Base-by-base conservation (phyloP, 2,888 invertebrate genomes). In the Hemithea aestivaria region DNA sequence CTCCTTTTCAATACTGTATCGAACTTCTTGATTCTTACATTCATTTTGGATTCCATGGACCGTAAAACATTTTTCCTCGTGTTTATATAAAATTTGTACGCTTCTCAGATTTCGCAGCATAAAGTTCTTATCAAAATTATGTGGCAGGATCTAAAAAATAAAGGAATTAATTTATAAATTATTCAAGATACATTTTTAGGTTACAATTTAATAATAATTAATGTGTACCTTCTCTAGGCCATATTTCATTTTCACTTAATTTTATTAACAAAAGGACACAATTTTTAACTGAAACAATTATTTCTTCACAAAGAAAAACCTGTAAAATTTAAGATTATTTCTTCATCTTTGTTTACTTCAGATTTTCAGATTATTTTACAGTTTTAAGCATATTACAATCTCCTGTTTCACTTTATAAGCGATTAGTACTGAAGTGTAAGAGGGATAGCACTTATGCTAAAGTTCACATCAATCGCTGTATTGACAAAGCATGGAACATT, bases 11-110 rank as follows among this genome's bases (percentile, higher is more conserved):
- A 83, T 51, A 31, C 49, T 51, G 29, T 69, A 57, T 38, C 58
- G 42, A 25, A 47, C 25, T 33, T 62, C 53, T 12, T 16, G 16
- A 5, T 5, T 16, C 5, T 16, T 5, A 16, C 16, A n/a, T 23
- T 28, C 41, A 32, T 53, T 54, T 42, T 46, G 53, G 7, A 46
- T 35, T 20, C 59, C 37, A 48, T 51, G 58, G 6, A 81, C 46
- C 10, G 53, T 43, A 51, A 69, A 81, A 37, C 55, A 55, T 28
- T 56, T 71, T 50, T 75, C 71, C 48, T 65, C 58, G 45, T 80
- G 76, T 39, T 67, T 72, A 48, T 82, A 76, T 10, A 59, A 49
- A 40, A 78, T 45, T 12, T 67, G 59, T 10, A 71, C 26, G 37
- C 62, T 62, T 36, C 59, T 65, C 7, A 66, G 29, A 31, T 65